Evolutionary conservation across 2,113 vertebrate genomes (phyloP).

Genomic region (Mustela nigripes): DNA sequence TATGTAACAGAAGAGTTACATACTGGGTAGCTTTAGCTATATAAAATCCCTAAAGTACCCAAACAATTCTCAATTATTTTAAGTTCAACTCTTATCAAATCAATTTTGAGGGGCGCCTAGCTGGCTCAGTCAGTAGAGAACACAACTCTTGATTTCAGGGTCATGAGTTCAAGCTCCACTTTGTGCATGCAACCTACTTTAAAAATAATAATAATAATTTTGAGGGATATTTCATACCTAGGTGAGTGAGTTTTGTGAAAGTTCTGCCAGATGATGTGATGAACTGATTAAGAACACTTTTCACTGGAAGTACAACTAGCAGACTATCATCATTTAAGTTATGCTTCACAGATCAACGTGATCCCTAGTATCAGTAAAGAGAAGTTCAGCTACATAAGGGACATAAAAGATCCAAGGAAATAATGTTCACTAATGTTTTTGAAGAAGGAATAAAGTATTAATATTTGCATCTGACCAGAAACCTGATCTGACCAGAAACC

Average conservation of each 20-base stretch:
- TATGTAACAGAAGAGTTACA: background rate
- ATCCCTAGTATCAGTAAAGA: background rate
- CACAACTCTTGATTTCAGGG: background rate
- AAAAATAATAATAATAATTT: background rate
- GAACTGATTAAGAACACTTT: background rate
- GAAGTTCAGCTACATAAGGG: background rate
- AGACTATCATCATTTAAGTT: constrained; percentile 1
- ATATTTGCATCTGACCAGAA: constrained; percentile 30
- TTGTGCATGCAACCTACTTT: background rate
- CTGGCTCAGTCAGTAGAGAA: background rate
- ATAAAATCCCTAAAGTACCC: background rate
- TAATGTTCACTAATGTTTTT: background rate
- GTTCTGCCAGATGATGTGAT: background rate
- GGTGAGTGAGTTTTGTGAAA: background rate
- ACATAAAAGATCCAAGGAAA: constrained; percentile 8
- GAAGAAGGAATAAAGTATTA: background rate
- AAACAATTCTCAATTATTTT: constrained; percentile 7
- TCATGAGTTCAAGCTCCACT: background rate
- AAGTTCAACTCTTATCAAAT: constrained; percentile 32
- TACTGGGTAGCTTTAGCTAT: constrained; percentile 10
- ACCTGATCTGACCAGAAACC: constrained; percentile 33
- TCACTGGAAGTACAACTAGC: background rate
- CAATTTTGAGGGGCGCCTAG: background rate
- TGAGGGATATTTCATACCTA: background rate
- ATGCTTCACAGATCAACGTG: background rate